phyloP scores from a whole-genome alignment of 2,888 invertebrate species.

The Epistrophella euchroma region DNA sequence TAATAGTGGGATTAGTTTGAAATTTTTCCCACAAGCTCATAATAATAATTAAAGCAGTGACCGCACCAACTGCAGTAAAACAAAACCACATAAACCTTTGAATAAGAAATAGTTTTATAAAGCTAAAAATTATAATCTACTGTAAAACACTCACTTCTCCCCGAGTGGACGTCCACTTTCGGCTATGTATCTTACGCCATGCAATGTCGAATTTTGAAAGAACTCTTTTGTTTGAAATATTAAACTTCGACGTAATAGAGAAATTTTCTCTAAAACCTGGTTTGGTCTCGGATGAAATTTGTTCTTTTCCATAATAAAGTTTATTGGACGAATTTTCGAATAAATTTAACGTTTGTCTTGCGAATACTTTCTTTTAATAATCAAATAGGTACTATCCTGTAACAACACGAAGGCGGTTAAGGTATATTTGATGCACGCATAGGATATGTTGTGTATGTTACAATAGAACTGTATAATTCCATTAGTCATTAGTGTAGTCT shows the following conservation, averaged over 20 bases:
- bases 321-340: background rate
- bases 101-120: background rate
- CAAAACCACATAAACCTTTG: slow-evolving; percentile 91
- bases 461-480: background rate
- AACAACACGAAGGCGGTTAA: background rate
- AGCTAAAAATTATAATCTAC: background rate
- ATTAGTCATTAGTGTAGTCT: slow-evolving; percentile 8
- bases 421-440: background rate
- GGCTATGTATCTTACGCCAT: slow-evolving; percentile 91
- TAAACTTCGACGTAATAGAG: slow-evolving; percentile 86
- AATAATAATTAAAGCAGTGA: slow-evolving; percentile 90
- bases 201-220: slow-evolving; percentile 90
- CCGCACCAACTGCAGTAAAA: slow-evolving; percentile 88
- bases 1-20: slow-evolving; percentile 93
- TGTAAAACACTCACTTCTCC: slow-evolving; percentile 87
- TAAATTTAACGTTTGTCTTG: background rate
- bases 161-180: slow-evolving; percentile 90
- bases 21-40: slow-evolving; percentile 92
- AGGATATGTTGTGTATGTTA: background rate
- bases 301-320: slow-evolving; percentile 15
- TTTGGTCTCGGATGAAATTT: slow-evolving; percentile 1
- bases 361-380: background rate
- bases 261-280: slow-evolving; percentile 76
- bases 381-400: background rate
- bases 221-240: slow-evolving; percentile 89